These are phyloP conservation scores for Ferrisia virgata DNA, from an alignment of 2,888 invertebrate species.

Conservation along the genomic window DNA sequence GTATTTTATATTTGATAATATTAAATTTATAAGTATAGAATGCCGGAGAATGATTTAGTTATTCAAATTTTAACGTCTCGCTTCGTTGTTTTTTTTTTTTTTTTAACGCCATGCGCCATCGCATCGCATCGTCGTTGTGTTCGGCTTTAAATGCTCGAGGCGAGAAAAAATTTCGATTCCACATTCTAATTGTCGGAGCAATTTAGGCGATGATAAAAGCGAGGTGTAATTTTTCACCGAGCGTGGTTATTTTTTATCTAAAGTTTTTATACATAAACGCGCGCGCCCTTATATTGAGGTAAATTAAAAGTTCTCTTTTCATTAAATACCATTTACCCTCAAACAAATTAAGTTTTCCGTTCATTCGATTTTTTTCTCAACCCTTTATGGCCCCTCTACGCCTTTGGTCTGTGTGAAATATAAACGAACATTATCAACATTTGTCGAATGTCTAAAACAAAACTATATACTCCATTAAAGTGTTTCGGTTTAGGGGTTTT, in stretches of 20 bases:
- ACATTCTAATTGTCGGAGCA: background rate
- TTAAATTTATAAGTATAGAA: background rate
- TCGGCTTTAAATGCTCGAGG: background rate
- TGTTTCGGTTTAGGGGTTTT: background rate
- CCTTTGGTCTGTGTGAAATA: background rate
- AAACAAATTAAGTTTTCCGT: constrained; percentile 7
- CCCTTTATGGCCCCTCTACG: background rate
- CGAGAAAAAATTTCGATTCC: background rate
- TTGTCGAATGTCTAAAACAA: constrained; percentile 3
- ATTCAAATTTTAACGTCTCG: background rate
- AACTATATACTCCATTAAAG: background rate
- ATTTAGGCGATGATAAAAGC: background rate
- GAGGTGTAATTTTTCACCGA: background rate
- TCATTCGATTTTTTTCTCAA: background rate
- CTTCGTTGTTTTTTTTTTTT: too few species aligned
- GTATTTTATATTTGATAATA: background rate
- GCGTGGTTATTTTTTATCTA: background rate
- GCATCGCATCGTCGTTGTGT: too few species aligned
- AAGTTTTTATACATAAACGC: background rate
- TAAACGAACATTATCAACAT: background rate
- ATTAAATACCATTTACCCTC: constrained; percentile 7
- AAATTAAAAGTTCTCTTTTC: constrained; percentile 7
- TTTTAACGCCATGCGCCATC: background rate
- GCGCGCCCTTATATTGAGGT: background rate
- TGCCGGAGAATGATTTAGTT: background rate